A percentile compares a stretch with the other conserved stretches of the same genome.
Evolutionary conservation across 2,113 vertebrate species (phyloP).

Genomic region (Forbesichthys papilliferus): DNA sequence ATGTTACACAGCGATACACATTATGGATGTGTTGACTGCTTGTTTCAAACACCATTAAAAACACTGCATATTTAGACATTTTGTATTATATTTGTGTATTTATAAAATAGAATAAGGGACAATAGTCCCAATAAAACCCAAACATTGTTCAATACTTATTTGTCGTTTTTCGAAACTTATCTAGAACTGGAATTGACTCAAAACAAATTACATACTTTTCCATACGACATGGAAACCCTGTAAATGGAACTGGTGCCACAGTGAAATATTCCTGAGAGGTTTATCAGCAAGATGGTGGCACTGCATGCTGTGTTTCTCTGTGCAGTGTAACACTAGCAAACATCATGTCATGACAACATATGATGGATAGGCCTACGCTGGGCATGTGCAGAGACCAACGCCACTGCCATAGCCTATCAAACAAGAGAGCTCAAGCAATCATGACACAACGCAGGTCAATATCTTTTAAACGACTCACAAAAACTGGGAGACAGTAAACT

Average conservation of each 20-base stretch:
- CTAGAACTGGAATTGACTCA: too few species aligned
- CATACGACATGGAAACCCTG: too few species aligned
- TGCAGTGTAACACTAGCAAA: conserved; percentile 36
- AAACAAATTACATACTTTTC: too few species aligned
- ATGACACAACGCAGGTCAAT: conserved; percentile 28
- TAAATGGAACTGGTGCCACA: conserved; percentile 31
- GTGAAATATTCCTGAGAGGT: conserved; percentile 31
- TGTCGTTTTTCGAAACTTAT: too few species aligned
- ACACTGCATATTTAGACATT: too few species aligned
- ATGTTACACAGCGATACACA: too few species aligned
- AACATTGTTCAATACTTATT: too few species aligned
- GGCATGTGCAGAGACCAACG: conserved; percentile 27
- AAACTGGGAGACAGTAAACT: background rate
- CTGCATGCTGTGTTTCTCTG: conserved; percentile 30
- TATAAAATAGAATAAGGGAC: too few species aligned
- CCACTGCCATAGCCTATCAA: conserved; percentile 5
- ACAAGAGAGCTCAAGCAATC: conserved; percentile 14
- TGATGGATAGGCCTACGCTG: conserved; percentile 54
- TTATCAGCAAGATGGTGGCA: conserved; percentile 33
- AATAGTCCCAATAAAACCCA: too few species aligned
- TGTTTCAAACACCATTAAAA: too few species aligned
- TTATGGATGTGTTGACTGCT: too few species aligned
- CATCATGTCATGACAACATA: conserved; percentile 47
- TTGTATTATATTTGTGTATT: too few species aligned
- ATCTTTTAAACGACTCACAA: conserved; percentile 23